Evolutionary conservation across 1,140 invertebrate genomes (phyloP).

Genomic region (Marisa cornuarietis): DNA sequence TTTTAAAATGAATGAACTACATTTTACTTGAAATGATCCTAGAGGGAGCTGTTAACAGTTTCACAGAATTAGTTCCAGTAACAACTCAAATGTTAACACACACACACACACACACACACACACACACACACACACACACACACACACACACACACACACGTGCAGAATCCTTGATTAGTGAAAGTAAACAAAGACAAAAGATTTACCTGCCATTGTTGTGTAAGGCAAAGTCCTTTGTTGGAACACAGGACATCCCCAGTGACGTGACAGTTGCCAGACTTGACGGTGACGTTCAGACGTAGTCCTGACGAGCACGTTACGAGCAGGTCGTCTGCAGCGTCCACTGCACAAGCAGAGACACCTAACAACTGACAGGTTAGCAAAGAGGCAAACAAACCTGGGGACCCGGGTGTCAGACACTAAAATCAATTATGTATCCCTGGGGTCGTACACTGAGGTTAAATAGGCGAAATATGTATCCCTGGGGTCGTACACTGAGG

Average conservation of each 20-base stretch:
- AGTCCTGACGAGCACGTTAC: constrained; percentile 27
- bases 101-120: neutral
- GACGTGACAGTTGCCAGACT: constrained; percentile 23
- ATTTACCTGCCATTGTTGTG: constrained; percentile 19
- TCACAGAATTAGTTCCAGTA: neutral
- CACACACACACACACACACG: neutral
- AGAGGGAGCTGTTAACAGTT: no score
- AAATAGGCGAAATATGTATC: no score
- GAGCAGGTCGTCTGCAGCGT: constrained; percentile 1
- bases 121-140: neutral
- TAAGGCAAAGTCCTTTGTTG: constrained; percentile 27
- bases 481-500: no score
- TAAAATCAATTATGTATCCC: neutral
- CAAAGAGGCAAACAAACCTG: neutral
- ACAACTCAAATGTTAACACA: neutral
- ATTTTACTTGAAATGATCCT: no score
- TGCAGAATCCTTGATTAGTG: neutral
- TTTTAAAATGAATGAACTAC: no score
- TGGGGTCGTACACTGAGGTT: no score
- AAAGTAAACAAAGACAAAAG: neutral
- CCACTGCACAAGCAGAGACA: constrained; percentile 17
- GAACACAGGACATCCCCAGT: constrained; percentile 18
- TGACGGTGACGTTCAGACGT: constrained; percentile 32
- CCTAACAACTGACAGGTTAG: neutral
- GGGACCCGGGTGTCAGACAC: neutral